Percentiles rank a stretch among this genome's conserved stretches.
Evolutionary conservation across 2,888 invertebrate species (phyloP).

Genomic region (Proisotoma minuta): DNA sequence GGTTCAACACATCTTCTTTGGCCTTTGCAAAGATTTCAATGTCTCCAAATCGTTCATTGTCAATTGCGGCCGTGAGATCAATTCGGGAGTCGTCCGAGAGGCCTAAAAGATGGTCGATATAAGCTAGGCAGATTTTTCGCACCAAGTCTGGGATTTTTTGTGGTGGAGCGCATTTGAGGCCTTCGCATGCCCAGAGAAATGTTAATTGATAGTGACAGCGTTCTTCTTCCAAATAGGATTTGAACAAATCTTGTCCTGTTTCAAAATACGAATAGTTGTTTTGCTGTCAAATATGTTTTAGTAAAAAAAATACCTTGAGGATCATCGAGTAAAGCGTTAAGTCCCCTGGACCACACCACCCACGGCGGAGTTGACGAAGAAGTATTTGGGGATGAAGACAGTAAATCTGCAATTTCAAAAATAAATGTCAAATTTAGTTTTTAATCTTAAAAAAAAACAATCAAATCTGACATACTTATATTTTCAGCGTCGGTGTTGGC

Average conservation of each 20-base stretch:
- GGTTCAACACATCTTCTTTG: conserved; percentile 73
- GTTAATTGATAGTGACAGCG: conserved; percentile 66
- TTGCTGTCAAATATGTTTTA: neutral
- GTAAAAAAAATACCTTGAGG: conserved; percentile 62
- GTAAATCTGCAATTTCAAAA: conserved; percentile 10
- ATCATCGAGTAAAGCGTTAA: conserved; percentile 79
- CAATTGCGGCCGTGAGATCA: conserved; percentile 69
- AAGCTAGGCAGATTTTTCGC: conserved; percentile 58
- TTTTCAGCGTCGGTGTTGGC: neutral
- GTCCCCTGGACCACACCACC: conserved; percentile 81
- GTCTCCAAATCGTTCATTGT: conserved; percentile 59
- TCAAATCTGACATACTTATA: neutral
- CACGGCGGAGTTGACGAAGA: conserved; percentile 60
- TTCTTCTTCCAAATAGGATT: conserved; percentile 38
- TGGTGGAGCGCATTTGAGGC: conserved; percentile 55
- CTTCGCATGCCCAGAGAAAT: conserved; percentile 92
- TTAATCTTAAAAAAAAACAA: neutral
- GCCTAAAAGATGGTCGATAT: conserved; percentile 66
- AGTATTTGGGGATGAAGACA: conserved; percentile 30
- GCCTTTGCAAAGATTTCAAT: conserved; percentile 79
- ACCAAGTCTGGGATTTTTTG: conserved; percentile 69
- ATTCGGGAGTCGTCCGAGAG: conserved; percentile 75
- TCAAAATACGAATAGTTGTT: neutral
- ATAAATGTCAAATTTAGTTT: neutral
- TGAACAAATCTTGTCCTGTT: conserved; percentile 70